Evolutionary conservation across 2,113 vertebrate genomes (phyloP).

Genomic region (Brienomyrus brachyistius): DNA sequence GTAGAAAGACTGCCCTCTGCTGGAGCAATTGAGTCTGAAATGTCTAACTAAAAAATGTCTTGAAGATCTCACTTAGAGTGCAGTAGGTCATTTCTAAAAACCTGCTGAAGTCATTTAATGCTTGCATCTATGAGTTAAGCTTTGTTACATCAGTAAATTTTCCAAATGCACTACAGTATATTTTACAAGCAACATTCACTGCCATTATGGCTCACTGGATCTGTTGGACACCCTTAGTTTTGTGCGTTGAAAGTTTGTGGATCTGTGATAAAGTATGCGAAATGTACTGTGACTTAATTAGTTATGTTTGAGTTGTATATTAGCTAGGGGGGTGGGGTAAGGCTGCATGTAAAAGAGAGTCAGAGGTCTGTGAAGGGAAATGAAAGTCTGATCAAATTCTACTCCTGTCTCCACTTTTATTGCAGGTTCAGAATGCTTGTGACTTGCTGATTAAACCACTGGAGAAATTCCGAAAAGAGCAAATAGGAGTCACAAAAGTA

Average conservation of each 20-base stretch:
- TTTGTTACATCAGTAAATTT: background rate
- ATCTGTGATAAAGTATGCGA: background rate
- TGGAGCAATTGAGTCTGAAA: background rate
- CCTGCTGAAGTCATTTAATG: background rate
- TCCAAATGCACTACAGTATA: background rate
- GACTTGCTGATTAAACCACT: slow-evolving; percentile 91
- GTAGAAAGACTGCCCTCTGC: background rate
- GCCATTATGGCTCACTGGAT: background rate
- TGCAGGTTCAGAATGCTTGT: slow-evolving; percentile 88
- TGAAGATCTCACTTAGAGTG: background rate
- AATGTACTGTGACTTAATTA: background rate
- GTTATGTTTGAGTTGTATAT: background rate
- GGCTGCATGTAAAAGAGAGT: background rate
- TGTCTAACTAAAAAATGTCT: background rate
- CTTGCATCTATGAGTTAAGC: background rate
- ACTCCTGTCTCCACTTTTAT: slow-evolving; percentile 11
- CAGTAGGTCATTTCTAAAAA: background rate
- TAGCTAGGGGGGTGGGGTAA: background rate
- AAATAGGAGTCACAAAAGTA: slow-evolving; percentile 92
- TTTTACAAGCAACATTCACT: background rate
- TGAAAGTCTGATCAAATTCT: background rate
- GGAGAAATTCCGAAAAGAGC: slow-evolving; percentile 92
- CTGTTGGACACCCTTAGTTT: background rate
- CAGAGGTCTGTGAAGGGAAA: background rate
- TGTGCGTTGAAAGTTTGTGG: background rate